phyloP scores from a whole-genome alignment of 30 jellyfish, hydroid and myxozoan genomes.

The Nemopilema nomurai region DNA sequence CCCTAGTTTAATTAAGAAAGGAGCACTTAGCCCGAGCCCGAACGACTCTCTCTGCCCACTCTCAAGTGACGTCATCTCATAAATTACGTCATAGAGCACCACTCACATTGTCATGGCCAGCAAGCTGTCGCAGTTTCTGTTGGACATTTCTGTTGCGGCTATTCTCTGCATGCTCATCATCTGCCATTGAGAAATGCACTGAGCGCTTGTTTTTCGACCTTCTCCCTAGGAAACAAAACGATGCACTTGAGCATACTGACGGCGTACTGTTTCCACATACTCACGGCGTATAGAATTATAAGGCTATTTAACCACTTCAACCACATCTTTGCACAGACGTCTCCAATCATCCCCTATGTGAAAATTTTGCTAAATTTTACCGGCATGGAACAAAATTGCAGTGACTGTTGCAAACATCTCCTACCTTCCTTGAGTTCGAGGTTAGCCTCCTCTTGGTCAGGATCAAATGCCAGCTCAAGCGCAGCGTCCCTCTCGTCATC shows the following conservation, averaged over 20 bases:
- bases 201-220: conserved; percentile 31
- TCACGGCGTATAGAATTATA: too few species aligned
- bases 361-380: too few species aligned
- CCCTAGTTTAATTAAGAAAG: too few species aligned
- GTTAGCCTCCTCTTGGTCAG: neutral
- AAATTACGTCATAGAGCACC: neutral
- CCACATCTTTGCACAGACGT: too few species aligned
- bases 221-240: neutral
- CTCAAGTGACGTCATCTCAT: neutral
- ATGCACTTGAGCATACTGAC: too few species aligned
- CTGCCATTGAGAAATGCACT: conserved; percentile 54
- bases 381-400: too few species aligned
- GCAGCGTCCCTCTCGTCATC: conserved; percentile 41
- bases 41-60: neutral
- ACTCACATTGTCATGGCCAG: conserved; percentile 71
- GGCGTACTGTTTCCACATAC: too few species aligned
- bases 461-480: neutral
- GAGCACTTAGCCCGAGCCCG: too few species aligned
- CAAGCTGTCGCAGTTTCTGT: conserved; percentile 72
- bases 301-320: too few species aligned
- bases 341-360: too few species aligned
- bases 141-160: conserved; percentile 44
- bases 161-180: conserved; percentile 42
- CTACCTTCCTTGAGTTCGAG: neutral
- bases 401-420: too few species aligned